Base-by-base conservation (phyloP, 2,113 vertebrate genomes). In the Nothobranchius kuhntae region DNA sequence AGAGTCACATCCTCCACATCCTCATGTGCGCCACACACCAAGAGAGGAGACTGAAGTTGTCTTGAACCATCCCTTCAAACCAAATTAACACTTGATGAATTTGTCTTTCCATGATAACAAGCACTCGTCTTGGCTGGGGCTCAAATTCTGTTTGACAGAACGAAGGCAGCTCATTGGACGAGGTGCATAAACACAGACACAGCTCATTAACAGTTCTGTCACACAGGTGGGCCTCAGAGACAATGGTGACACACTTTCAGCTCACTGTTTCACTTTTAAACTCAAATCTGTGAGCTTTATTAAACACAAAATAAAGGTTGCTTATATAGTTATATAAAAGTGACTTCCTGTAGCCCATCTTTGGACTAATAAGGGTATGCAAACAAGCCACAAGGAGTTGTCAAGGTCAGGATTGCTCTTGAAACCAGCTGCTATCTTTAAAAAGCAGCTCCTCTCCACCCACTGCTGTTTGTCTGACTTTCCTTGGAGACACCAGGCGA, bases 161-260 rank as follows among this genome's bases (percentile, higher is more conserved):
- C 53, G 67, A 90, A 79, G 81, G 82, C 78, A 64, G 85, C 83
- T 86, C 83, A 85, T 85, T 86, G 86, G 87, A 89, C 66, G 86
- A 85, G 81, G 73, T 83, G 81, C 82, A 91, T 91, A 90, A 92
- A 91, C 89, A 90, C 81, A 86, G 83, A 84, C 75, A 77, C 71
- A 73, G 73, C 79, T 85, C 83, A 87, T 90, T 93, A 91, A 90
- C 89, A 90, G 91, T 77, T 79, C 84, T 89, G 89, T 92, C 90
- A 89, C 81, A 86, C 85, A 87, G 91, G 78, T 85, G 76, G 73
- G 63, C 73, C 62, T 68, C 53, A n/a, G 79, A 87, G 78, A 68
- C 74, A 71, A 75, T 51, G 4, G 58, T 66, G 75, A 76, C 78
- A 72, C 74, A 83, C 80, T 87, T 81, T 68, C 80, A 77, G 59